Percentiles rank a stretch among this genome's conserved stretches.
phyloP scores from a whole-genome alignment of 2,888 invertebrate species.

The Harpalus rubripes region DNA sequence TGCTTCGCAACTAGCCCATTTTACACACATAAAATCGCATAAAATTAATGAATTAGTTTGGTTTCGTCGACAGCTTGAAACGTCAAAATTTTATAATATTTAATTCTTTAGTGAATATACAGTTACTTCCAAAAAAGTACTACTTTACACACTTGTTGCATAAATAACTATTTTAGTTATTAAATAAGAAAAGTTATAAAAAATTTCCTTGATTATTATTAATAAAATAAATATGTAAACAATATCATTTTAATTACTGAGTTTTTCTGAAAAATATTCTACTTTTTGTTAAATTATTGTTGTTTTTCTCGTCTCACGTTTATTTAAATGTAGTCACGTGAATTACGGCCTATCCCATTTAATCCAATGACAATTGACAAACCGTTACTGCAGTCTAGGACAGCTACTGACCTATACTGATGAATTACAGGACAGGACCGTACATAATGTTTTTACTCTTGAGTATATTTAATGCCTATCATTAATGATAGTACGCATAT shows the following conservation, averaged over 20 bases:
- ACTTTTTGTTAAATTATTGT: neutral
- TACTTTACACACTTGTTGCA: no score
- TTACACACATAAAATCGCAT: no score
- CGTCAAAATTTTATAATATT: no score
- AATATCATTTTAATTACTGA: constrained; percentile 1
- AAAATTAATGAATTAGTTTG: no score
- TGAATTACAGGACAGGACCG: constrained; percentile 62
- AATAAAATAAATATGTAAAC: neutral
- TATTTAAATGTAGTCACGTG: constrained; percentile 56
- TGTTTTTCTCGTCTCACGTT: constrained; percentile 51
- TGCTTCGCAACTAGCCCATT: no score
- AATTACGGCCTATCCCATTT: constrained; percentile 46
- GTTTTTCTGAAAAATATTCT: no score
- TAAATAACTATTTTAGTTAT: no score
- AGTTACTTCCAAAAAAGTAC: no score
- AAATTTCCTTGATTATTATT: no score
- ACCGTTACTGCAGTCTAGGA: constrained; percentile 66
- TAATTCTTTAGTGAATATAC: no score
- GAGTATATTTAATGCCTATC: constrained; percentile 36
- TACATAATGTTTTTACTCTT: constrained; percentile 48
- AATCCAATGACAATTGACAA: constrained; percentile 62
- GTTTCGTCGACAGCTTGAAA: no score
- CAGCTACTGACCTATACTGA: constrained; percentile 67
- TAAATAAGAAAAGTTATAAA: no score
- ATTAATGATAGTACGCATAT: constrained; percentile 23